These are phyloP conservation scores for Thalpophila matura DNA, from an alignment of 2,888 invertebrate genomes.

Conservation along the genomic window DNA sequence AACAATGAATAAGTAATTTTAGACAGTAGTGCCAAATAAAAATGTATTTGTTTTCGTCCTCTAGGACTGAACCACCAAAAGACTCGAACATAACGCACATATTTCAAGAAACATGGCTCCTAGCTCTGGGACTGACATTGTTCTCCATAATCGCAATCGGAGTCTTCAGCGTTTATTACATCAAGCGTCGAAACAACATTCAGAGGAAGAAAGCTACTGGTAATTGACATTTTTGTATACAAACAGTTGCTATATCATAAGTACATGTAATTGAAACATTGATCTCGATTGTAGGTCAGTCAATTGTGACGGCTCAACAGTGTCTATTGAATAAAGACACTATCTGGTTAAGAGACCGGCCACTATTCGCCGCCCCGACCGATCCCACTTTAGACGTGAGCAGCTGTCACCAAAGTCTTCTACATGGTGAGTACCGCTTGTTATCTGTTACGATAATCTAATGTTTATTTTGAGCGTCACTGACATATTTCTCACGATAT, in stretches of 20 bases:
- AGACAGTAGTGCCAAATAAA: neutral
- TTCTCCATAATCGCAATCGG: constrained; percentile 85
- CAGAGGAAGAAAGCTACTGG: constrained; percentile 87
- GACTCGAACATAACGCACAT: constrained; percentile 85
- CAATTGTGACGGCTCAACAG: constrained; percentile 88
- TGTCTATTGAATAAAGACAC: constrained; percentile 89
- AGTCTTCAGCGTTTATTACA: constrained; percentile 84
- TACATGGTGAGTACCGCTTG: constrained; percentile 80
- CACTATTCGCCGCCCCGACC: constrained; percentile 82
- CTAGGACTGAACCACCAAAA: constrained; percentile 86
- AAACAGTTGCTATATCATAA: constrained; percentile 54
- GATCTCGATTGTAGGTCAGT: constrained; percentile 85
- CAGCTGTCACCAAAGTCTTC: constrained; percentile 87
- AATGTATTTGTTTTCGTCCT: neutral
- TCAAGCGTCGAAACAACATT: constrained; percentile 82
- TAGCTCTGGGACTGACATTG: constrained; percentile 83
- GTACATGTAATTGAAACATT: constrained; percentile 79
- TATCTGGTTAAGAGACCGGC: constrained; percentile 87
- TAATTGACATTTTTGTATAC: constrained; percentile 68
- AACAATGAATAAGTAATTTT: neutral
- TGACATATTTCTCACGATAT: constrained; percentile 71
- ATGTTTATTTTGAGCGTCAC: constrained; percentile 59
- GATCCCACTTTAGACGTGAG: constrained; percentile 81
- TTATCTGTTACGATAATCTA: constrained; percentile 59
- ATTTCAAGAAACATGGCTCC: constrained; percentile 86